Evolutionary conservation across 2,113 vertebrate genomes (phyloP), one percentile per base, ranked within the genome.

Genomic region (Vulpes ferrilata): DNA sequence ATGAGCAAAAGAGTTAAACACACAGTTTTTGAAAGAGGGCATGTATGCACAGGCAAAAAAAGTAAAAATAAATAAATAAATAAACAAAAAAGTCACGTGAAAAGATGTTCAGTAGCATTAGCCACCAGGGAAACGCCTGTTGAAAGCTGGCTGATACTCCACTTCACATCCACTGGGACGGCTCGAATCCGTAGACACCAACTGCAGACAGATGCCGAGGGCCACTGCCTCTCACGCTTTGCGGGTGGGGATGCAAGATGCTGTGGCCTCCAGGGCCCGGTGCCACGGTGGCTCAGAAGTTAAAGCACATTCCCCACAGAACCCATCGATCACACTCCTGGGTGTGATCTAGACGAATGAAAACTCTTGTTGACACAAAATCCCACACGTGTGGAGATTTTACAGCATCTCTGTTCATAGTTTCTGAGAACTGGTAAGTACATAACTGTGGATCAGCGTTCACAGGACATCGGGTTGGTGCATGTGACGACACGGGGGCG

Each of bases 141-240:
- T 43, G 35, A 71, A 92, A 48, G 20, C 64, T 22, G 62, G 32
- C 20, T 23, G 53, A 23, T 12, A 3, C 12, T 10, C 2, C 3
- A 12, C 4, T 55, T 55, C 23, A 25, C 48, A 30, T 2, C 38
- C 60, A 16, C 48, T 6, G 16, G 2, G 12, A 48, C 11, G 27
- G 60, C 23, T n/a, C 16, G 62, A 59, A 59, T 38, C 67, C 35
- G 48, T 10, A 9, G 51, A 13, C 11, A 23, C 5, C 4, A n/a
- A 43, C n/a, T 20, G 22, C 17, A 17, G 60, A 8, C 0, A 0
- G 23, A 51, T 16, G 16, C 9, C 4, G 16, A 3, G 9, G 67
- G 35, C 64, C 9, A 32, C 27, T 6, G 27, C 1, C 1, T 7
- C 0, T 5, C 84, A 53, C 30, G 7, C 11, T 71, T 74, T 69